phyloP scores from a whole-genome alignment of 2,888 invertebrate species.

The Philaethria dido region DNA sequence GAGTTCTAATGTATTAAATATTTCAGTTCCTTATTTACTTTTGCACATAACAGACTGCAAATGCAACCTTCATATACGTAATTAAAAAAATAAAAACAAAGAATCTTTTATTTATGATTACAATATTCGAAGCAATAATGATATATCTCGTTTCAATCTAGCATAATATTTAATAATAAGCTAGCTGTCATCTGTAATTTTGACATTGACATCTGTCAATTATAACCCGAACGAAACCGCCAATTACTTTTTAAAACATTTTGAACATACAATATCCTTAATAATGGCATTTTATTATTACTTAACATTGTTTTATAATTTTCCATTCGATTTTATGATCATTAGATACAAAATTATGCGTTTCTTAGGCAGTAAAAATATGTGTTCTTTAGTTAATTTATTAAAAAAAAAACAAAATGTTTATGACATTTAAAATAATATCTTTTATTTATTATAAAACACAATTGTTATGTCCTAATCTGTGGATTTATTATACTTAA shows the following conservation, averaged over 20 bases:
- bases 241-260: constrained; percentile 43
- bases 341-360: neutral
- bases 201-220: constrained; percentile 38
- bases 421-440: too few relatives aligned
- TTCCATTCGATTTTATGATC: neutral
- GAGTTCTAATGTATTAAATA: neutral
- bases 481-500: too few relatives aligned
- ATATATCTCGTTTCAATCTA: constrained; percentile 8
- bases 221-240: constrained; percentile 43
- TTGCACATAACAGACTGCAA: neutral
- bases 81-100: neutral
- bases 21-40: constrained; percentile 3
- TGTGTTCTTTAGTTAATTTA: too few relatives aligned
- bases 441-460: too few relatives aligned
- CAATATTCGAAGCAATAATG: neutral
- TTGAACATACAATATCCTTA: neutral
- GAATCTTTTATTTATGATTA: neutral
- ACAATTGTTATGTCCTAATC: too few relatives aligned
- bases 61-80: neutral
- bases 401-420: too few relatives aligned
- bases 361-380: neutral
- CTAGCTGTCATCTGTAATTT: constrained; percentile 31
- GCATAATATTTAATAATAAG: constrained; percentile 2
- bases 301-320: too few relatives aligned
- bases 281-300: too few relatives aligned